Evolutionary conservation across 2,797 vertebrate species (phyloP).

Genomic region (Delichon dasypus): DNA sequence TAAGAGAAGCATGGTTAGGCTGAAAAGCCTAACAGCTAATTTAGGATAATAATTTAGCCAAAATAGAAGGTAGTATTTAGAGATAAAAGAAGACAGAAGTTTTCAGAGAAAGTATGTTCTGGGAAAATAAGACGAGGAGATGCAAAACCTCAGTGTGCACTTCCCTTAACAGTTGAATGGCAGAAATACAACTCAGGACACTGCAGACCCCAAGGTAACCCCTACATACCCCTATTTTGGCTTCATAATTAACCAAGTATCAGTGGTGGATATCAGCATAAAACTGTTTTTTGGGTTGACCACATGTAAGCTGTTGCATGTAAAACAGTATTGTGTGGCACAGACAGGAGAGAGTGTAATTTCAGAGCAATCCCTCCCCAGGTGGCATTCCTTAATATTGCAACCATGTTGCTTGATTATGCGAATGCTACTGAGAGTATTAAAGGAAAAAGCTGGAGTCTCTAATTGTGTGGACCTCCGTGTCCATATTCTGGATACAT

Average conservation of each 20-base stretch:
- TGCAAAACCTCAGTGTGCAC: background rate
- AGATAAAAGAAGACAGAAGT: background rate
- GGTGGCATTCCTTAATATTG: slow-evolving; percentile 3
- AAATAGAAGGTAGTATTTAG: background rate
- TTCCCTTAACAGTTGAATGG: background rate
- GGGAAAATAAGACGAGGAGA: background rate
- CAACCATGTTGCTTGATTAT: slow-evolving; percentile 9
- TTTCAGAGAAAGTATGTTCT: background rate
- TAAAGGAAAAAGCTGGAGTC: background rate
- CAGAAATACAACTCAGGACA: background rate
- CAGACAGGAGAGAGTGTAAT: background rate
- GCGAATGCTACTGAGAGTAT: background rate
- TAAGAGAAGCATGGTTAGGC: background rate
- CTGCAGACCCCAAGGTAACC: background rate
- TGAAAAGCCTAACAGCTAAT: background rate
- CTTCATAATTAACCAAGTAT: background rate
- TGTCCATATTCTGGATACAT: background rate
- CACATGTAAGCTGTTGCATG: background rate
- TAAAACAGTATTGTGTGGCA: background rate
- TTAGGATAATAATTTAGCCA: background rate
- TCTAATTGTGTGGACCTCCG: background rate
- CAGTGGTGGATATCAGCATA: background rate
- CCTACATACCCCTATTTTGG: background rate
- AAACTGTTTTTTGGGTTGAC: background rate
- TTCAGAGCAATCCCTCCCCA: background rate